Conservation (phyloP, 2,888 invertebrate species). For the Calliopum simillimum region DNA sequence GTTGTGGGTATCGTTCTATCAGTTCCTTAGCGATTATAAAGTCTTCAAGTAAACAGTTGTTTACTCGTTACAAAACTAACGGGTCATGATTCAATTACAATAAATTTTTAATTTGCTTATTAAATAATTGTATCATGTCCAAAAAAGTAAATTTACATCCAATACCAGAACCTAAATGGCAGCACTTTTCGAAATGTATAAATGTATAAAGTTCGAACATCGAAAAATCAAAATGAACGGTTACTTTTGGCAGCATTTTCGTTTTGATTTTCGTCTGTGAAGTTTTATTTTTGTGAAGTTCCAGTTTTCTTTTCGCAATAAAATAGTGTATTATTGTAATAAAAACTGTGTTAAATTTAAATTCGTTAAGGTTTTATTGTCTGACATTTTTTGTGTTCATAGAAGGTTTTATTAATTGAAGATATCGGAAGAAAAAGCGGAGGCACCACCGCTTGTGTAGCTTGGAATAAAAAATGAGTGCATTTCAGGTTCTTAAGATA, state of each 20-base stretch:
- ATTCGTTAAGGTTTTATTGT: constrained; percentile 20
- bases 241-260: constrained; percentile 27
- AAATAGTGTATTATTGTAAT: not conserved
- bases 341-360: constrained; percentile 19
- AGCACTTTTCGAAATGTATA: too few species aligned
- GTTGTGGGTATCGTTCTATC: too few species aligned
- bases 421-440: too few species aligned
- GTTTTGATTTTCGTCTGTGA: constrained; percentile 1
- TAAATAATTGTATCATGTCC: too few species aligned
- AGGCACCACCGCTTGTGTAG: too few species aligned
- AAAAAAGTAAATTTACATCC: too few species aligned
- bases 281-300: not conserved
- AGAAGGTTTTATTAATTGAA: constrained; percentile 31
- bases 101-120: too few species aligned
- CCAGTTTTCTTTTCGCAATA: not conserved
- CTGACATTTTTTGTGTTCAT: constrained; percentile 15
- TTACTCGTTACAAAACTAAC: too few species aligned
- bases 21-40: too few species aligned
- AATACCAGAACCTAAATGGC: too few species aligned
- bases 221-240: constrained; percentile 29
- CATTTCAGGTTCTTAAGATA: constrained; percentile 60
- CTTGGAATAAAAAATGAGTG: constrained; percentile 60
- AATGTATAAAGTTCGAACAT: not conserved
- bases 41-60: too few species aligned
- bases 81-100: too few species aligned